Evolutionary conservation across 2,797 vertebrate genomes (phyloP).

Genomic region (Periparus ater): DNA sequence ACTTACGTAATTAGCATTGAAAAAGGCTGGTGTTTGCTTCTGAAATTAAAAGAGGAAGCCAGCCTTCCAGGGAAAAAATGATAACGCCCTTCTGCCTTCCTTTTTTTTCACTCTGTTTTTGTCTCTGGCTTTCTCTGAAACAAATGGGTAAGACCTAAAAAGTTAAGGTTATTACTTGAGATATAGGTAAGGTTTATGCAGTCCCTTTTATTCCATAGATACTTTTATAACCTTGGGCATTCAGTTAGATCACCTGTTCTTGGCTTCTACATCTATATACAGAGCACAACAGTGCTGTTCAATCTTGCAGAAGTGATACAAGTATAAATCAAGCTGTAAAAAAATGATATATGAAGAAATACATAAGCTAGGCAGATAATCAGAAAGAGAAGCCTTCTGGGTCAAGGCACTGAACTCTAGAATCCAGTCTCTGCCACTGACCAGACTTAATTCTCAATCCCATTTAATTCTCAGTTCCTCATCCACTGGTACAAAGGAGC

Average conservation of each 20-base stretch:
- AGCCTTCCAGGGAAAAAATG: background rate
- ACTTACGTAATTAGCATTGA: background rate
- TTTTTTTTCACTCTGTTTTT: background rate
- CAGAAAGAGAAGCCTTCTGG: background rate
- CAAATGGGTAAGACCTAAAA: background rate
- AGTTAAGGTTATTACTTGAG: background rate
- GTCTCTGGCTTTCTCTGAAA: background rate
- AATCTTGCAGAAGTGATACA: background rate
- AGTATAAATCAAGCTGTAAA: background rate
- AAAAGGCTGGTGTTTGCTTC: background rate
- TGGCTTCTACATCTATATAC: background rate
- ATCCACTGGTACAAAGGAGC: background rate
- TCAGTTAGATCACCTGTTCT: background rate
- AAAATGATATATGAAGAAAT: background rate
- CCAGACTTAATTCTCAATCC: background rate
- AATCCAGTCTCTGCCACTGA: background rate
- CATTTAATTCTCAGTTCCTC: background rate
- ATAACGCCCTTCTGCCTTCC: background rate
- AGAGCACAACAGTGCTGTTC: background rate
- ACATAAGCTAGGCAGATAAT: background rate
- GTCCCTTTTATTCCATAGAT: background rate
- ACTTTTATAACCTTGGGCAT: background rate
- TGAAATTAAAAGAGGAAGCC: background rate
- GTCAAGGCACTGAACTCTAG: background rate
- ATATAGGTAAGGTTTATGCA: background rate